Percentiles rank a stretch among this genome's conserved stretches.
Conservation (phyloP, 2,797 vertebrate species). For the Poecilia gillii region DNA sequence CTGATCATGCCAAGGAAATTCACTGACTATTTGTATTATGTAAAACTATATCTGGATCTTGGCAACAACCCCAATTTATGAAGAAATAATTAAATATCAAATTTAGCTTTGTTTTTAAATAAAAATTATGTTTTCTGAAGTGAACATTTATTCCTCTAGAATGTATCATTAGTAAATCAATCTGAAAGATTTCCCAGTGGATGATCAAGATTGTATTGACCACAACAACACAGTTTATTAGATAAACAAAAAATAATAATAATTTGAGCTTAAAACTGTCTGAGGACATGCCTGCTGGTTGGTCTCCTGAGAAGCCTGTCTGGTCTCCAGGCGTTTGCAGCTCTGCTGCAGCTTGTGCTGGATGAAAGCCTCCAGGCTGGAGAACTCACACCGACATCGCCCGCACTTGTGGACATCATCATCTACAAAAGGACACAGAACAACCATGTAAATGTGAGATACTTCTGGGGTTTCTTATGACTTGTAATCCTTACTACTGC, state of each 20-base stretch:
- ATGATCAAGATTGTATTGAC: not conserved
- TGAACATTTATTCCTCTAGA: not conserved
- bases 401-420: constrained; percentile 91
- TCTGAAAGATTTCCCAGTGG: not conserved
- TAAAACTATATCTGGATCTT: too few species aligned
- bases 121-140: not conserved
- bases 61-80: not conserved
- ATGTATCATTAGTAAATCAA: not conserved
- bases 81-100: not conserved
- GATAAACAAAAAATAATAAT: not conserved
- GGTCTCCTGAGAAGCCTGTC: constrained; percentile 50
- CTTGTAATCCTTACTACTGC: rapidly evolving
- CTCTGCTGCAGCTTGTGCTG: constrained; percentile 92
- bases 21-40: not conserved
- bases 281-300: constrained; percentile 39
- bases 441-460: not conserved
- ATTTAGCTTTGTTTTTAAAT: not conserved
- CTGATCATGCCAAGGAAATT: not conserved
- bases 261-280: not conserved
- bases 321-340: constrained; percentile 82
- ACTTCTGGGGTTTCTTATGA: not conserved
- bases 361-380: constrained; percentile 92
- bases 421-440: not conserved
- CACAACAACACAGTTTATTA: not conserved
- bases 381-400: constrained; percentile 93